A percentile compares a stretch with the other conserved stretches of the same genome.
These are phyloP conservation scores for Macrophya alboannulata DNA, from an alignment of 2,888 invertebrate genomes.

Conservation along the genomic window DNA sequence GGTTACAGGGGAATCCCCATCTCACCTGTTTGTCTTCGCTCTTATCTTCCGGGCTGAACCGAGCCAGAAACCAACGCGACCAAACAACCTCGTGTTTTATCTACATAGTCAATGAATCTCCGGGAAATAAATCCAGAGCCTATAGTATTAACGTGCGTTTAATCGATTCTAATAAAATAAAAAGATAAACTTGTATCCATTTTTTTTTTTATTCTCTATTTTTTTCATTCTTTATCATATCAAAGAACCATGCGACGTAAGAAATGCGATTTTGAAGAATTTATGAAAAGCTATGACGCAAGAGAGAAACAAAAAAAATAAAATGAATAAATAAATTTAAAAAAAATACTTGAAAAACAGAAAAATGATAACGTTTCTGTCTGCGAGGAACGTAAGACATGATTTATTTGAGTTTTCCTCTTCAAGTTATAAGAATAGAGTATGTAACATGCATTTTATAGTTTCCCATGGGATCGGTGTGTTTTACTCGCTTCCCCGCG, in stretches of 20 bases:
- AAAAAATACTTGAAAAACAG: too few species aligned
- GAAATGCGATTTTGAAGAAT: neutral
- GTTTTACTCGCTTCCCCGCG: neutral
- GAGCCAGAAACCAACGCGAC: slow-evolving; percentile 5
- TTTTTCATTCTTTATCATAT: neutral
- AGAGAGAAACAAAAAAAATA: neutral
- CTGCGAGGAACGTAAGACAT: neutral
- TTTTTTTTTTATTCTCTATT: neutral
- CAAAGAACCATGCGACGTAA: neutral
- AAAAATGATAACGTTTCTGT: neutral
- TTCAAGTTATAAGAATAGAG: slow-evolving; percentile 1
- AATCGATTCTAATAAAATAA: neutral
- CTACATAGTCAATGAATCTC: slow-evolving; percentile 33
- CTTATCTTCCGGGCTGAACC: slow-evolving; percentile 30
- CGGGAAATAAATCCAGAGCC: neutral
- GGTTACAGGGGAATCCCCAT: slow-evolving; percentile 28
- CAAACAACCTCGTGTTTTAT: slow-evolving; percentile 6
- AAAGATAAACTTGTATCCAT: neutral
- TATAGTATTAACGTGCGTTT: neutral
- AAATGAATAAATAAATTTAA: too few species aligned
- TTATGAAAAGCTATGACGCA: neutral
- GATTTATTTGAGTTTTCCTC: slow-evolving; percentile 11
- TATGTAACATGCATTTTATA: neutral
- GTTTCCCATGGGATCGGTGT: neutral
- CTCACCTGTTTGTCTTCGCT: slow-evolving; percentile 50